Percentiles rank a stretch among this genome's conserved stretches.
phyloP scores from a whole-genome alignment of 2,888 invertebrate species.

The Andrena praecox region DNA sequence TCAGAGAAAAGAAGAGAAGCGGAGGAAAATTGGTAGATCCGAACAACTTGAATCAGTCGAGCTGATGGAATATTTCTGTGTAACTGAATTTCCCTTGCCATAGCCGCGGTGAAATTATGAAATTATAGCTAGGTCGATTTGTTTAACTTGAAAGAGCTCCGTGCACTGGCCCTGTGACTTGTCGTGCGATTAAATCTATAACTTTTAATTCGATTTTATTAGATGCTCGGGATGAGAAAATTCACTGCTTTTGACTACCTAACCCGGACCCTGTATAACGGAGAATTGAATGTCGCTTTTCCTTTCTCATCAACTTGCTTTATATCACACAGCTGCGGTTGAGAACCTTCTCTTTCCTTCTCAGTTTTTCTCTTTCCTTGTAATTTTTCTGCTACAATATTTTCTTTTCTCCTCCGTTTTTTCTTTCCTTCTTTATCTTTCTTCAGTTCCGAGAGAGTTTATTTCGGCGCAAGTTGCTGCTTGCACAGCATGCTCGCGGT shows the following conservation, averaged over 20 bases:
- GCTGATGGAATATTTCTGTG: not conserved
- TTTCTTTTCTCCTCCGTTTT: not conserved
- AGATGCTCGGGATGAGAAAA: not conserved
- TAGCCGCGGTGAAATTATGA: not conserved
- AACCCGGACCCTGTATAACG: no score
- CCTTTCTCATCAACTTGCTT: not conserved
- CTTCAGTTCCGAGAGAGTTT: slow-evolving; percentile 17
- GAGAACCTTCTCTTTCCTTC: not conserved
- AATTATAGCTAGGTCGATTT: not conserved
- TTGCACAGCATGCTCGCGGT: slow-evolving; percentile 13
- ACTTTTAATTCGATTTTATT: no score
- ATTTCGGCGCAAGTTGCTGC: slow-evolving; percentile 35
- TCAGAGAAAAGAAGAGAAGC: slow-evolving; percentile 22
- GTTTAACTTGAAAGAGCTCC: no score
- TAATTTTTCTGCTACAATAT: not conserved
- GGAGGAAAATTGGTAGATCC: slow-evolving; percentile 1
- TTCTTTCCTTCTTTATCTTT: not conserved
- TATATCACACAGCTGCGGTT: not conserved
- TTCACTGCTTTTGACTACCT: no score
- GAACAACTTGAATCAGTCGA: not conserved
- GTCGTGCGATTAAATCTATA: no score
- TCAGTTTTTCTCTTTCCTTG: not conserved
- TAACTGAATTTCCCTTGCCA: not conserved
- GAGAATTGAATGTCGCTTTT: no score
- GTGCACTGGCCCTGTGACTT: no score